Evolutionary conservation across 2,113 vertebrate genomes (phyloP).

Genomic region (Cyrtonyx montezumae): DNA sequence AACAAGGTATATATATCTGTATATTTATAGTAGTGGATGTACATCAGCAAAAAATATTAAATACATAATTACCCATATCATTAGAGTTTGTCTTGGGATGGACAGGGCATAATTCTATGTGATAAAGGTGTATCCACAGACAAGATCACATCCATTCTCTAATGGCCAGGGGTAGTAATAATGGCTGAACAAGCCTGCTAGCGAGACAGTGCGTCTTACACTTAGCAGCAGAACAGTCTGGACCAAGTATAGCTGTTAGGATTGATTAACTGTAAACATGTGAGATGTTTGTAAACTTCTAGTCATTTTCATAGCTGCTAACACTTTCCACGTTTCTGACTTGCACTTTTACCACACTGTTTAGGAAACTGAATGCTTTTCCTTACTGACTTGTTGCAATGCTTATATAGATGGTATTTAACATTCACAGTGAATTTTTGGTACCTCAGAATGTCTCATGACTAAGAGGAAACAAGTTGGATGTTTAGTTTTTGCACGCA

Average conservation of each 20-base stretch:
- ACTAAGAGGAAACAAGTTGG: not conserved
- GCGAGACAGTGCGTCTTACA: not conserved
- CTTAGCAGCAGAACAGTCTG: no score
- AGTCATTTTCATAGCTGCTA: not conserved
- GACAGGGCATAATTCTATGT: not conserved
- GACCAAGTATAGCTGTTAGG: no score
- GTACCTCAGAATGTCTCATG: not conserved
- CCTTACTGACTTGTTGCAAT: not conserved
- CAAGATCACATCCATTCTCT: not conserved
- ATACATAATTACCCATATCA: fast-evolving
- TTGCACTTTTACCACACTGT: not conserved
- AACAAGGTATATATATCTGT: slow-evolving; percentile 81
- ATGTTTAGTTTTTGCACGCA: not conserved
- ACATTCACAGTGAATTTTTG: not conserved
- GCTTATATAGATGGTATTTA: not conserved
- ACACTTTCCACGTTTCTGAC: not conserved
- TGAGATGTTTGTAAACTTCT: not conserved
- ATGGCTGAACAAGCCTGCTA: not conserved
- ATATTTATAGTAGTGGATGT: not conserved
- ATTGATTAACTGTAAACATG: not conserved
- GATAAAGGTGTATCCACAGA: not conserved
- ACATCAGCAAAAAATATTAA: not conserved
- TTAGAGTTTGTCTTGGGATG: not conserved
- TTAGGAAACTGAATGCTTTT: not conserved
- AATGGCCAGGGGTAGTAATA: not conserved